Base-by-base conservation (phyloP, 2,888 invertebrate species). In the Lucinisca nassula region DNA sequence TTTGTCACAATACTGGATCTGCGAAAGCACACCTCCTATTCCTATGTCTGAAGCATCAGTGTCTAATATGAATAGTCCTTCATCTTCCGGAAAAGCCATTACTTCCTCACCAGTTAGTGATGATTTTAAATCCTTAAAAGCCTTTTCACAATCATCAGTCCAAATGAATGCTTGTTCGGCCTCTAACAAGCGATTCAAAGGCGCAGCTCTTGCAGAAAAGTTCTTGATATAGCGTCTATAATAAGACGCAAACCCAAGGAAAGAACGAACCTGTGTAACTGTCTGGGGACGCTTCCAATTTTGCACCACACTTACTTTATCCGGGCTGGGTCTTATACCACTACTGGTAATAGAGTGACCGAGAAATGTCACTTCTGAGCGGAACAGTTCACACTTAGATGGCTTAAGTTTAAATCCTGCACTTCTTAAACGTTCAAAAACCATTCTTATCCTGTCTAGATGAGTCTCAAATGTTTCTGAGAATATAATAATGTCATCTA, bases 401-500 rank as follows among this genome's bases (percentile, higher is more conserved):
- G 85, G 84, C 74, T 90, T 90, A 10, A 90, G 67, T 32, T 76
- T 88, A 2, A 91, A 51, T 10, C 79, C 79, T 0, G 87, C 85
- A 1, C 80, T 72, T 17, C 58, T 35, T 21, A 90, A 74, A 49
- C 84, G 61, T 24, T 88, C 61, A 35, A 92, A 81, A 21, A 92
- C 84, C 40, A n/a, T 35, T 27, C 61, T 51, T 0, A 90, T 32
- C 38, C 89, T 75, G 49, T 67, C 24, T 14, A 91, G 32, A 58
- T 91, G 92, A 32, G 79, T 72, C 0, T 88, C 79, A 76, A 91
- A 85, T 21, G 76, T 72, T 12, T 75, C 35, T 21, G 79, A 79
- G 38, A 82, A 89, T 17, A 88, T 84, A 21, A 91, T 58, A 0
- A 91, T 84, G 58, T 91, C 92, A 78, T 92, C 92, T n/a, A 92